Base-by-base conservation (phyloP, 2,888 invertebrate genomes). In the Osmoderma eremita region DNA sequence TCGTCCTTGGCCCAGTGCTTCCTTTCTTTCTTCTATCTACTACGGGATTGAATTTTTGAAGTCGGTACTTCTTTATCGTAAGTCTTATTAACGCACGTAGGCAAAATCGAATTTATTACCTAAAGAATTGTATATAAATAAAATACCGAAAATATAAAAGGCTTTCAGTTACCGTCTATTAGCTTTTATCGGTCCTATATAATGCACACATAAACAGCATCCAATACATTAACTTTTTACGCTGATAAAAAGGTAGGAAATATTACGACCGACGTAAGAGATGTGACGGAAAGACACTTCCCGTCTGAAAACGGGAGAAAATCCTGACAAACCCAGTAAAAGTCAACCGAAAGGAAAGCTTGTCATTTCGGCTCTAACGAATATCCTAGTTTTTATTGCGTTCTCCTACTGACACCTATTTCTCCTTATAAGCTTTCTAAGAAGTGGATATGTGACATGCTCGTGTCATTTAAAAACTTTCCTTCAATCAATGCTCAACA, bases 281-380 rank as follows among this genome's bases (percentile, higher is more conserved):
- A 30, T 24, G 50, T 30, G 50, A 22, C 8, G 30, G 13, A 51
- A 24, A 24, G 24, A n/a, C 22, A 13, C 24, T 51, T 51, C 24
- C 30, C n/a, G 22, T 13, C 50, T 10, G 13, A 13, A 24, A 22
- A 15, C 50, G 10, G 24, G 50, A 22, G 30, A 30, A 51, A 51
- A 51, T n/a, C 50, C 50, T 13, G 50, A 51, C 50, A 30, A n/a
- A 13, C 13, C 24, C 30, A 22, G 22, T 51, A 30, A 51, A 51
- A 30, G 50, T n/a, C 24, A 51, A 6, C 30, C 13, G 15, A 51
- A 51, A n/a, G 50, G 50, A 48, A 51, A 24, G 8, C 50, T 51
- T 15, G 50, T 51, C 50, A 51, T 51, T 51, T 51, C 30, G 13
- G 24, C 10, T 13, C 30, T 1, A 51, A 51, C 50, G 12, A 10